phyloP scores from a whole-genome alignment of 2,797 vertebrate genomes.

The Setipinna tenuifilis region DNA sequence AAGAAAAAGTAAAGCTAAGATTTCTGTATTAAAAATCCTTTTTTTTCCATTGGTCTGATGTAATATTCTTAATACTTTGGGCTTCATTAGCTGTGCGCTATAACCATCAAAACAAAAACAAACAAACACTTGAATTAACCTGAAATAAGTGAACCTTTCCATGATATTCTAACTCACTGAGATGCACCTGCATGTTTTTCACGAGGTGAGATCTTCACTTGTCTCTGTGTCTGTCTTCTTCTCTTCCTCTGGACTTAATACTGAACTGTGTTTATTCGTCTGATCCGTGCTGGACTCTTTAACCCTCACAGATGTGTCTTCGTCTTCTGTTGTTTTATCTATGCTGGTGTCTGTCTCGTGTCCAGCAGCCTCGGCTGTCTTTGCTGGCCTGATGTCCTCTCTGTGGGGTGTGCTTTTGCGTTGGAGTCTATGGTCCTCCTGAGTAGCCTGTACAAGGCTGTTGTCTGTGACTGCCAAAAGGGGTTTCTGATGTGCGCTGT shows the following conservation, averaged over 20 bases:
- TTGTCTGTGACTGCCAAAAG: constrained; percentile 37
- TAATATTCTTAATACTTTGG: too few species aligned
- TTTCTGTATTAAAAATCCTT: too few species aligned
- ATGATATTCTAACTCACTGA: too few species aligned
- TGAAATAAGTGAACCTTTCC: too few species aligned
- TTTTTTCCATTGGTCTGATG: too few species aligned
- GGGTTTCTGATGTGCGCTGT: constrained; percentile 44
- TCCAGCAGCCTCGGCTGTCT: not conserved
- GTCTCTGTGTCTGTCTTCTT: constrained; percentile 45
- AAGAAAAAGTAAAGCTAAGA: too few species aligned
- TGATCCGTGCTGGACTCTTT: constrained; percentile 19
- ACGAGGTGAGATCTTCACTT: constrained; percentile 3
- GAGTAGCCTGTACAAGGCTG: not conserved
- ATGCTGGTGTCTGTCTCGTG: not conserved
- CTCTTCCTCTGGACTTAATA: constrained; percentile 22
- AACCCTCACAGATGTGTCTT: not conserved
- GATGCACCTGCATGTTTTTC: not conserved
- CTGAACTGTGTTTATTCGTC: not conserved
- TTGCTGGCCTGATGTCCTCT: not conserved
- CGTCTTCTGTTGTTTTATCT: not conserved
- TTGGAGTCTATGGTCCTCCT: not conserved
- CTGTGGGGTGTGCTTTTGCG: constrained; percentile 3
- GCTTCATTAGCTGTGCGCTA: too few species aligned
- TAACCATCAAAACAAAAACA: too few species aligned
- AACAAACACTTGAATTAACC: too few species aligned